phyloP scores from a whole-genome alignment of 2,888 invertebrate species.

The Carcina quercana region DNA sequence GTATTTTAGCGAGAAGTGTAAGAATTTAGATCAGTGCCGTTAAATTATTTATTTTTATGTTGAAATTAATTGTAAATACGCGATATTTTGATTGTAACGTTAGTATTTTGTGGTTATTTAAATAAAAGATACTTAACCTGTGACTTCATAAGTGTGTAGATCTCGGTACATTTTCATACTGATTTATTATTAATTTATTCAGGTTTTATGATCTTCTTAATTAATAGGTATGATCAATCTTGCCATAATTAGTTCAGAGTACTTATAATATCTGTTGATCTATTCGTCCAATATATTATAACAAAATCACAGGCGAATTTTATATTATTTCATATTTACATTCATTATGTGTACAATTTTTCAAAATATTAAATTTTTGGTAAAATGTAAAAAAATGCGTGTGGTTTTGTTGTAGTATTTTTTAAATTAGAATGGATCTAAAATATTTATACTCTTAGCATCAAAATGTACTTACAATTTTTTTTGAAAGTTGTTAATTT shows the following conservation, averaged over 20 bases:
- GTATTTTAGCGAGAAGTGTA: constrained; percentile 62
- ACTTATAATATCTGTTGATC: constrained; percentile 1
- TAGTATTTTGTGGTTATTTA: constrained; percentile 61
- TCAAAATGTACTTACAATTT: constrained; percentile 7
- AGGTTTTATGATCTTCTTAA: constrained; percentile 18
- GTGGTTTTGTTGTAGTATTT: no score
- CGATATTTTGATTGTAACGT: constrained; percentile 62
- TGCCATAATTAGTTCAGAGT: constrained; percentile 24
- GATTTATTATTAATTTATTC: constrained; percentile 41
- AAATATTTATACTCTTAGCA: no score
- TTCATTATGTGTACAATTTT: no score
- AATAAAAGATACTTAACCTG: constrained; percentile 47
- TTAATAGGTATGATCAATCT: constrained; percentile 21
- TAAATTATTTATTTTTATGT: constrained; percentile 75
- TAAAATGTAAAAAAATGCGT: no score
- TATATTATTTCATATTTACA: not conserved
- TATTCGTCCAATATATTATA: no score
- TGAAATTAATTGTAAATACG: constrained; percentile 69
- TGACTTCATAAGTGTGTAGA: constrained; percentile 37
- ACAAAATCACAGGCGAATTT: no score
- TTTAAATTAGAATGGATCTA: no score
- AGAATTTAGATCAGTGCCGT: constrained; percentile 60
- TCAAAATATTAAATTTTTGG: no score
- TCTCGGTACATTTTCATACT: constrained; percentile 41
- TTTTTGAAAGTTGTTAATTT: constrained; percentile 23